Evolutionary conservation across 1,140 invertebrate genomes (phyloP), one percentile per base, ranked within the genome.

Genomic region (Drosophila teissieri): DNA sequence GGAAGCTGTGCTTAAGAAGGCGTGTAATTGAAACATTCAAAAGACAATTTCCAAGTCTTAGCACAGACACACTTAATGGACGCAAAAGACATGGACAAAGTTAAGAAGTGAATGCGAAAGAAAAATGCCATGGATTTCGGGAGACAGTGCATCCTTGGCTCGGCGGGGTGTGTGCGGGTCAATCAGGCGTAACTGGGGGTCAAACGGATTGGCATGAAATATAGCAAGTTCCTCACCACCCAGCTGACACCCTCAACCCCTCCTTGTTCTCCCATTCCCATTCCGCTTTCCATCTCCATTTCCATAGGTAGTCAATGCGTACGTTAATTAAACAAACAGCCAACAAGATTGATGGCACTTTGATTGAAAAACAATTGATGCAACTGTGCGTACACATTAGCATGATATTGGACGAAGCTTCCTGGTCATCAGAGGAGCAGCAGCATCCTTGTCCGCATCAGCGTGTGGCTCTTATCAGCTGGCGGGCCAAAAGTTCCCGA

Each of bases 21-120:
- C 91, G 91, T 92, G 91, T 92, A 92, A 92, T 92, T 92, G 91
- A 92, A 92, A 92, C 91, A 92, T 92, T 92, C 91, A 92, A 92
- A 92, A 92, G 90, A 91, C 90, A 91, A 91, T 91, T 91, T 91
- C 90, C 90, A 91, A 91, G 90, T 91, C 90, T 91, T 91, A 91
- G 83, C 90, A 91, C 90, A 91, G 90, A 91, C 90, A 91, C 90
- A 91, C 86, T 90, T 90, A 91, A 91, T 91, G 85, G 90, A 88
- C 86, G 86, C 72, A 80, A 75, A 84, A 88, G 85, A 81, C 88
- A 86, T 67, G 78, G 79, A 80, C 76, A 85, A 84, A 90, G 85
- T 80, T 85, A 90, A 85, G 74, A 90, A 86, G 85, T 76, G 78
- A 90, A 90, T 89, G 65, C 85, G 81, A 90, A 85, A 85, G 80